Base-by-base conservation (phyloP, 2,888 invertebrate genomes). In the Dolichopus griseipennis region DNA sequence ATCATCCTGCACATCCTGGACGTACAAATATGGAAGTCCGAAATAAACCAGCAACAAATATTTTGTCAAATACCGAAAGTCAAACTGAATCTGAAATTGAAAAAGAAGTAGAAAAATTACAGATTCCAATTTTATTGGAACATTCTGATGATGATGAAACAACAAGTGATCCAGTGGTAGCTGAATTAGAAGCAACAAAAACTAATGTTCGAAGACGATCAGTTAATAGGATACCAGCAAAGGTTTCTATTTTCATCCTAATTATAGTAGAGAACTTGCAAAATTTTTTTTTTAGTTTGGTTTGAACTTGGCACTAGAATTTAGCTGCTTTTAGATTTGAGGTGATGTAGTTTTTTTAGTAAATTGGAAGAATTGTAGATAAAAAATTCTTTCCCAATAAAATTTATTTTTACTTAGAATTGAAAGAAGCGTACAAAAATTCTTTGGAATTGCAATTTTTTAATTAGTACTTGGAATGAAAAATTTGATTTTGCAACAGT, bases 91-190 rank as follows among this genome's bases (percentile, higher is more conserved):
- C 27, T 15, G 18, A 18, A 33, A 27, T 27, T 10, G 18, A 22
- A 27, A 63, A 22, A 15, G 63, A 12, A 63, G 21, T 12, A 21
- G 27, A 22, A 33, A 22, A 63, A 63, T 27, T 18, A 6, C 52
- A 63, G 10, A 18, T 34, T 20, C 64, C 64, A 18, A 2, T n/a
- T n/a, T 9, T 64, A 52, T 64, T 63, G 15, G 18, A 33, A 52
- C 27, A 64, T 21, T 20, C 41, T 10, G 82, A 82, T 67, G 81
- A 84, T 70, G 83, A 84, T 65, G 84, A 85, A 52, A 37, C 8
- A 37, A 18, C 18, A 18, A 77, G 75, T 1, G 79, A 78, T 69
- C 73, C 75, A 37, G 72, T 76, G 64, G 71, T 75, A 66, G 74
- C 74, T 22, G 76, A 78, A 69, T 71, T 76, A 37, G 76, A 78